Conservation (phyloP, 2,888 invertebrate genomes). For the Lysandra bellargus region DNA sequence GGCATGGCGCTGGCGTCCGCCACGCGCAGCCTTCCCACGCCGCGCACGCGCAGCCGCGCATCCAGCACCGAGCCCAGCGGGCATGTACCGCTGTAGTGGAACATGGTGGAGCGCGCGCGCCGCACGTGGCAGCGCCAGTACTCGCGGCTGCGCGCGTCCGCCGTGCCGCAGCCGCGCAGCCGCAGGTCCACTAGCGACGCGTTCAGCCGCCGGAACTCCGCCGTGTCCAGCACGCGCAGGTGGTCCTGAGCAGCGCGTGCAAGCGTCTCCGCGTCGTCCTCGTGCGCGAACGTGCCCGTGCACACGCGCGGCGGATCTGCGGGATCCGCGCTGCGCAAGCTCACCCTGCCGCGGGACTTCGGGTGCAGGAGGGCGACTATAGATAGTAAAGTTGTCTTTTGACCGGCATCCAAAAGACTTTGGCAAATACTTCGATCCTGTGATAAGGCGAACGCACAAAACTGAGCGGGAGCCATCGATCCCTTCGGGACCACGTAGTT, state of each 20-base stretch:
- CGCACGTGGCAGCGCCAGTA: slow-evolving; percentile 81
- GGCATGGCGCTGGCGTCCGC: slow-evolving; percentile 49
- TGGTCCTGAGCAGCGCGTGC: slow-evolving; percentile 47
- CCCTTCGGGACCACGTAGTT: neutral
- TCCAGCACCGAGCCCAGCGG: slow-evolving; percentile 47
- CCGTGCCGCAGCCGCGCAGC: slow-evolving; percentile 56
- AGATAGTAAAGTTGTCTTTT: neutral
- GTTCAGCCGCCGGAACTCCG: slow-evolving; percentile 47
- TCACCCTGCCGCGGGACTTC: slow-evolving; percentile 47
- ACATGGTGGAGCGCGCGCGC: slow-evolving; percentile 74
- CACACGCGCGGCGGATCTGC: slow-evolving; percentile 46
- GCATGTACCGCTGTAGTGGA: slow-evolving; percentile 70
- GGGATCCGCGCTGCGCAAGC: slow-evolving; percentile 46
- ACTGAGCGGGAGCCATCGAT: neutral
- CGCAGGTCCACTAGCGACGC: slow-evolving; percentile 55
- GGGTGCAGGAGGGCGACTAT: slow-evolving; percentile 37
- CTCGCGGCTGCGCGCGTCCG: slow-evolving; percentile 82
- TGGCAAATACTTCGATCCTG: neutral
- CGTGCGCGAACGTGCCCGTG: slow-evolving; percentile 43
- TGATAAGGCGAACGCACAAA: neutral
- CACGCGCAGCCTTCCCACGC: slow-evolving; percentile 45
- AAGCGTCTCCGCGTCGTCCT: slow-evolving; percentile 47
- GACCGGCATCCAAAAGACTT: neutral
- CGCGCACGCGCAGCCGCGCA: slow-evolving; percentile 44
- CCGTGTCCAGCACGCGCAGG: slow-evolving; percentile 46